These are phyloP conservation scores for Teleogryllus occipitalis DNA, from an alignment of 1,140 invertebrate species.

Conservation along the genomic window DNA sequence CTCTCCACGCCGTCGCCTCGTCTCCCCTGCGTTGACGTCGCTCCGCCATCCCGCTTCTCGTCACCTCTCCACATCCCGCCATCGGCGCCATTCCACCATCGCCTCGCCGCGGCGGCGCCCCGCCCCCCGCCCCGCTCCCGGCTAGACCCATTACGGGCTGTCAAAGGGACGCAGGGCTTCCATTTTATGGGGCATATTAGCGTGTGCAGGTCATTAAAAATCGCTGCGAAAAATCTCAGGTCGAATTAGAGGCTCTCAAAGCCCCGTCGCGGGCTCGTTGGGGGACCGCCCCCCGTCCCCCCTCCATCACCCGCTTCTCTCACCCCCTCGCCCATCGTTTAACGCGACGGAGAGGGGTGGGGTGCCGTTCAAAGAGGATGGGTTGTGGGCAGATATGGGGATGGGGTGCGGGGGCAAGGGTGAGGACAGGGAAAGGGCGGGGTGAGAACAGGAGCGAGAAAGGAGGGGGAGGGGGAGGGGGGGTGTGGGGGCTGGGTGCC, in stretches of 20 bases:
- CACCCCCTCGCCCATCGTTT: too few species aligned
- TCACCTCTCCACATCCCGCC: too few species aligned
- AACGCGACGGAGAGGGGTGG: too few species aligned
- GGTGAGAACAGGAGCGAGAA: background rate
- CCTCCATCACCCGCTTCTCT: too few species aligned
- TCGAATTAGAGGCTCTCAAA: background rate
- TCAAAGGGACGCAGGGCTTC: background rate
- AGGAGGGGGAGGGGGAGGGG: too few species aligned
- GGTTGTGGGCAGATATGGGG: background rate
- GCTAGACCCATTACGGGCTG: background rate
- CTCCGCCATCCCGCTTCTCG: background rate
- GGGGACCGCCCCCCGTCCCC: too few species aligned
- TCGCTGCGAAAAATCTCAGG: constrained; percentile 3
- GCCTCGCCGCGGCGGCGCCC: background rate
- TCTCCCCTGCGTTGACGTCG: background rate
- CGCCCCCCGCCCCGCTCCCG: too few species aligned
- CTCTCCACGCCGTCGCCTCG: background rate
- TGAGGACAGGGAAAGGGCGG: background rate
- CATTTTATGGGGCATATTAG: background rate
- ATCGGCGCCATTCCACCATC: background rate
- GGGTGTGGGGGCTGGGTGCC: too few species aligned
- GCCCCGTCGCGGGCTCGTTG: too few species aligned
- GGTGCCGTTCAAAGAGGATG: background rate
- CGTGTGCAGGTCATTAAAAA: background rate
- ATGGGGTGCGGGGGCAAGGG: background rate